A percentile compares a stretch with the other conserved stretches of the same genome.
Evolutionary conservation across 2,113 vertebrate genomes (phyloP).

Genomic region (Raja brachyura): DNA sequence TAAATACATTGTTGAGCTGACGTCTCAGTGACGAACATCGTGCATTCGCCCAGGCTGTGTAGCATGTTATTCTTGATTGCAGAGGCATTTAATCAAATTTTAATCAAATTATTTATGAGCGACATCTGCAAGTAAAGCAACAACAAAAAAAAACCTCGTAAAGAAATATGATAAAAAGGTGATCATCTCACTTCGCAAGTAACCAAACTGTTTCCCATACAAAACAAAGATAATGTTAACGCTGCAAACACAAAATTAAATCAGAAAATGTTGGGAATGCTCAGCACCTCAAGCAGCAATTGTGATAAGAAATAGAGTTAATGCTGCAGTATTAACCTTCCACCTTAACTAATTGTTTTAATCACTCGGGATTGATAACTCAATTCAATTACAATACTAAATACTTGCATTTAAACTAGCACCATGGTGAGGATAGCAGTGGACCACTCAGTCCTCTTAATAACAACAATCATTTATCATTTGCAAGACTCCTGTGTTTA

Average conservation of each 20-base stretch:
- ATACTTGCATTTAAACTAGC: background rate
- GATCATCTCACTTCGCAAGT: background rate
- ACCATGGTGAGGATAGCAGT: background rate
- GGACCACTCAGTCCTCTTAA: background rate
- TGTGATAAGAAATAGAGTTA: background rate
- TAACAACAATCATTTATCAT: background rate
- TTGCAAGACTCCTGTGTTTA: background rate
- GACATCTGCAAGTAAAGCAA: background rate
- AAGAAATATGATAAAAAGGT: background rate
- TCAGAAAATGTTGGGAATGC: too few species aligned
- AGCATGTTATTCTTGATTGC: conserved; percentile 45
- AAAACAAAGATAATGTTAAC: background rate
- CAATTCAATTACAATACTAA: background rate
- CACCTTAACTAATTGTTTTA: background rate
- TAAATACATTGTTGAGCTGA: conserved; percentile 42
- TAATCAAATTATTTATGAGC: background rate
- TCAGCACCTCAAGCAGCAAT: too few species aligned
- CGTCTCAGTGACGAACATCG: conserved; percentile 39
- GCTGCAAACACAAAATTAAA: too few species aligned
- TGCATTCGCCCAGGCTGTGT: conserved; percentile 42
- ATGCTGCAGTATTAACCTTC: background rate
- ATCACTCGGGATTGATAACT: background rate
- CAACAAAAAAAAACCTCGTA: background rate
- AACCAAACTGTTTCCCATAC: background rate
- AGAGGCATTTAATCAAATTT: conserved; percentile 34